These are phyloP conservation scores for Tinea pellionella DNA, from an alignment of 2,888 invertebrate species.

Conservation along the genomic window DNA sequence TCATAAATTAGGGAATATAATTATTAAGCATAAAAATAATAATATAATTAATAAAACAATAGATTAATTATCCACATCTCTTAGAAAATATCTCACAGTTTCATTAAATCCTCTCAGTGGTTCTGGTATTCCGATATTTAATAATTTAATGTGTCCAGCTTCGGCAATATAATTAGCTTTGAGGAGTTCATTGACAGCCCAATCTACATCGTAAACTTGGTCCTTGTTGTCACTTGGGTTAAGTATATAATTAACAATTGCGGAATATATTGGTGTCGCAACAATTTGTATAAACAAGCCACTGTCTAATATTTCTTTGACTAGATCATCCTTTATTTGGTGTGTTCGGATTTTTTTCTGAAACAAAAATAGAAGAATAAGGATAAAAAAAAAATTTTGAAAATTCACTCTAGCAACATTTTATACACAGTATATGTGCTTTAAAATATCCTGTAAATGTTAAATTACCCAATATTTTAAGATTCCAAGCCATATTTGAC, in stretches of 20 bases:
- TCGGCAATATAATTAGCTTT: constrained; percentile 42
- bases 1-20: neutral
- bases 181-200: constrained; percentile 40
- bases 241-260: constrained; percentile 40
- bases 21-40: neutral
- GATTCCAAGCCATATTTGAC: too few relatives aligned
- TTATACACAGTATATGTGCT: too few relatives aligned
- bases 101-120: constrained; percentile 48
- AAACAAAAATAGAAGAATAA: too few relatives aligned
- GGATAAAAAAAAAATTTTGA: too few relatives aligned
- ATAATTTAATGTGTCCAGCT: constrained; percentile 46
- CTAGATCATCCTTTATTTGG: constrained; percentile 43
- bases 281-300: constrained; percentile 47
- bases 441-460: too few relatives aligned
- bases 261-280: constrained; percentile 32
- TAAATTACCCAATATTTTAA: too few relatives aligned
- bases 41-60: neutral
- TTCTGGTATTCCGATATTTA: constrained; percentile 36
- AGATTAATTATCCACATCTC: neutral
- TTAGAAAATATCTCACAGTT: constrained; percentile 24
- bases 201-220: constrained; percentile 30
- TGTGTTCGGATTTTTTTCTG: constrained; percentile 35
- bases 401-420: too few relatives aligned
- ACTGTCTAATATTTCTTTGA: constrained; percentile 42
- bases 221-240: constrained; percentile 16